Percentiles rank a stretch among this genome's conserved stretches.
These are phyloP conservation scores for Rhaphigaster nebulosa DNA, from an alignment of 2,888 invertebrate species.

Conservation along the genomic window DNA sequence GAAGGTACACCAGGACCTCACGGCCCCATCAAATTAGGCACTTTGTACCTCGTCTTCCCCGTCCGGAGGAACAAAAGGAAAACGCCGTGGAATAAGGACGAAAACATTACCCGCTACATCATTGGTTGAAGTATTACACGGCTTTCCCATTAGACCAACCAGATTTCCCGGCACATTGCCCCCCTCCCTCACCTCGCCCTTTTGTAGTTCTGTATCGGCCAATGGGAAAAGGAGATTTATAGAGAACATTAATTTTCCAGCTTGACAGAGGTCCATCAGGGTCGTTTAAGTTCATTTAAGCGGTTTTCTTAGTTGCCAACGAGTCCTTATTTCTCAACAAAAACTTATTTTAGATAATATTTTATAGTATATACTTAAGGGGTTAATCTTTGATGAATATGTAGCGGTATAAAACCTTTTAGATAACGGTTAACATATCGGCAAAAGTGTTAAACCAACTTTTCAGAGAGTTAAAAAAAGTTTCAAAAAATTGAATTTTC, in stretches of 20 bases:
- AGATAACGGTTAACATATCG: too few species aligned
- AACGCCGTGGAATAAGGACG: background rate
- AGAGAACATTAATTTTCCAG: conserved; percentile 12
- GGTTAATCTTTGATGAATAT: too few species aligned
- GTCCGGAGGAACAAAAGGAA: background rate
- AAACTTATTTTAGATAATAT: background rate
- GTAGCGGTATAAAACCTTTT: too few species aligned
- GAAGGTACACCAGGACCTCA: background rate
- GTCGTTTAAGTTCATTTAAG: background rate
- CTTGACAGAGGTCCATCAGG: background rate
- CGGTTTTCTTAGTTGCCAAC: background rate
- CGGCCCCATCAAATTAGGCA: conserved; percentile 1
- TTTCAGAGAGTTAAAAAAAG: too few species aligned
- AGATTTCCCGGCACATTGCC: conserved; percentile 14
- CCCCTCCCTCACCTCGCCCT: background rate
- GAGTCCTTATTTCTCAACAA: background rate
- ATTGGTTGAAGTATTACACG: conserved; percentile 40
- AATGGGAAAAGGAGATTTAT: conserved; percentile 18
- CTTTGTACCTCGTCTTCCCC: background rate
- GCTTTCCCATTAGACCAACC: conserved; percentile 44
- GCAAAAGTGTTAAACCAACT: too few species aligned
- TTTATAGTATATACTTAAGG: too few species aligned
- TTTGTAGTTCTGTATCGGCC: conserved; percentile 30
- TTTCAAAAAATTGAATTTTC: too few species aligned
- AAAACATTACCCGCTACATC: conserved; percentile 41